A percentile compares a stretch with the other conserved stretches of the same genome.
Conservation (phyloP, 2,113 vertebrate species). For the Cinclus cinclus region DNA sequence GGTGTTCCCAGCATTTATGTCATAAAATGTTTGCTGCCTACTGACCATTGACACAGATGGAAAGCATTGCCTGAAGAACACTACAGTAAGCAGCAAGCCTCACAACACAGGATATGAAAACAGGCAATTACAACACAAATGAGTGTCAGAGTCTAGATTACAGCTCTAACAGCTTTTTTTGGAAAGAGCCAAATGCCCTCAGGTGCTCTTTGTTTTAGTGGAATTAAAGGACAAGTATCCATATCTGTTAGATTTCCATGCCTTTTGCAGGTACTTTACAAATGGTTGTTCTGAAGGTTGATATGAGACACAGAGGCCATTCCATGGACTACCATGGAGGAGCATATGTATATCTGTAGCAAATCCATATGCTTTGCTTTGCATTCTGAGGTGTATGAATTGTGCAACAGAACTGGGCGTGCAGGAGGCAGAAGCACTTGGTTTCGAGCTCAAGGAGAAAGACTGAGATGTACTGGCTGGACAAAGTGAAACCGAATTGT, state of each 20-base stretch:
- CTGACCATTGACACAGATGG: neutral
- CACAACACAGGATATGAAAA: neutral
- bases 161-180: neutral
- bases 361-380: neutral
- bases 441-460: neutral
- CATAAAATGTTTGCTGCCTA: neutral
- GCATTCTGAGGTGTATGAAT: neutral
- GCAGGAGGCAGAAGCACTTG: neutral
- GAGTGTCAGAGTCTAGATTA: neutral
- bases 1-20: neutral
- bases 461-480: rapidly evolving
- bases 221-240: neutral
- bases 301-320: neutral
- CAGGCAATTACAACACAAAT: neutral
- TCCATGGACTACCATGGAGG: neutral
- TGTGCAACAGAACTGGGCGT: neutral
- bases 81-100: neutral
- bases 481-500: neutral
- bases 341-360: neutral
- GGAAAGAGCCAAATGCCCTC: neutral
- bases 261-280: neutral
- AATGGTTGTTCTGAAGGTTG: neutral
- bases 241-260: neutral
- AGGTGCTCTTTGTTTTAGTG: neutral
- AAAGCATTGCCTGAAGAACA: neutral